phyloP scores from a whole-genome alignment of 23 tunicate species.

The Trididemnum clinides region DNA sequence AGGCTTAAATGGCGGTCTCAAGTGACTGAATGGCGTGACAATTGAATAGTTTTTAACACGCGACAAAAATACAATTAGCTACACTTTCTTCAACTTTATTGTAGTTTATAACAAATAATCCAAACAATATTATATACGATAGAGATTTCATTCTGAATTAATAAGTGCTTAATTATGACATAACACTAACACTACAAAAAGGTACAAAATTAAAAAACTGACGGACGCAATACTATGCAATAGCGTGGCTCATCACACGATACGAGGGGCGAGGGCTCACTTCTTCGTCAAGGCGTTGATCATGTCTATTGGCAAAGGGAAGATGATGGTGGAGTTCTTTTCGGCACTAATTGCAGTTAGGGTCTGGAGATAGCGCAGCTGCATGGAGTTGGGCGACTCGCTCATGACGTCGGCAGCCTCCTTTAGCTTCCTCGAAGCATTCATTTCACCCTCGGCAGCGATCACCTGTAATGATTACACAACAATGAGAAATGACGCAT shows the following conservation, averaged over 20 bases:
- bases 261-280: background rate
- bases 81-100: too few relatives aligned
- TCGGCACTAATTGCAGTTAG: constrained; percentile 84
- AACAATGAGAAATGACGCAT: too few relatives aligned
- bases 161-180: too few relatives aligned
- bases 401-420: constrained; percentile 93
- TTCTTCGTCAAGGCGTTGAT: constrained; percentile 53
- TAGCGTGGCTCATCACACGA: background rate
- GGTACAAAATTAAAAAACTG: background rate
- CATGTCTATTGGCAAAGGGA: constrained; percentile 89
- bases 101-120: too few relatives aligned
- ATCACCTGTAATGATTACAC: constrained; percentile 69
- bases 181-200: too few relatives aligned
- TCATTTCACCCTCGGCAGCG: constrained; percentile 95
- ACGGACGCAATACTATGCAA: background rate
- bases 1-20: too few relatives aligned
- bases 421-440: constrained; percentile 80
- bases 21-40: too few relatives aligned
- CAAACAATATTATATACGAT: too few relatives aligned
- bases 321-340: constrained; percentile 87
- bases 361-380: constrained; percentile 81
- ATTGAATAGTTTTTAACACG: too few relatives aligned
- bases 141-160: too few relatives aligned
- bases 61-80: too few relatives aligned
- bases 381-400: constrained; percentile 87